phyloP scores from a whole-genome alignment of 2,113 vertebrate genomes.

The Odocoileus virginianus region DNA sequence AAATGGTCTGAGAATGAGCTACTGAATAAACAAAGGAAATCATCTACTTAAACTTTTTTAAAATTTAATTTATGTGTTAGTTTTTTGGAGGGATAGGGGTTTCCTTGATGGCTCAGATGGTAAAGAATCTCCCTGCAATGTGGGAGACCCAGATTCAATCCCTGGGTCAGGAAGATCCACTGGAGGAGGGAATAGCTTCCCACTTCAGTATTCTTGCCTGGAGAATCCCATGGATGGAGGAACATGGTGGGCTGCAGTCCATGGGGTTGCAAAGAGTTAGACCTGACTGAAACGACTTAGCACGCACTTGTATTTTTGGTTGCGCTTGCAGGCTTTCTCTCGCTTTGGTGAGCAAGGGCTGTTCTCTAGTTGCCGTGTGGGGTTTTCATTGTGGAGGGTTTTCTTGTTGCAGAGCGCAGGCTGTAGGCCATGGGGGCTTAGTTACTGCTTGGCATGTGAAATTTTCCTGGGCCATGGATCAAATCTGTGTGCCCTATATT shows the following conservation, averaged over 20 bases:
- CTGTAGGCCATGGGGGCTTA: background rate
- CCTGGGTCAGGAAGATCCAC: background rate
- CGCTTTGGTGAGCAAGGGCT: background rate
- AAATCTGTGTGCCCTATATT: background rate
- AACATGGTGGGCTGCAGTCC: background rate
- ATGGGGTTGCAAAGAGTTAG: rapidly evolving
- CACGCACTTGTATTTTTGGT: background rate
- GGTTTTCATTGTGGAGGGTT: background rate
- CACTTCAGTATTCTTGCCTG: background rate
- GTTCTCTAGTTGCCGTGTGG: background rate
- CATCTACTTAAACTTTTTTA: background rate
- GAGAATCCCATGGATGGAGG: background rate
- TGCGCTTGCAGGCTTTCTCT: background rate
- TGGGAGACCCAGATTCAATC: background rate
- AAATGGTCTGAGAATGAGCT: background rate
- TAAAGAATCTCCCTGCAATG: background rate
- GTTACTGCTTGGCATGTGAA: background rate
- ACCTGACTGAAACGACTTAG: background rate
- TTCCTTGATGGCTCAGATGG: background rate
- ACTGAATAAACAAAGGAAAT: background rate
- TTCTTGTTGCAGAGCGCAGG: background rate
- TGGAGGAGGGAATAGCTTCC: background rate
- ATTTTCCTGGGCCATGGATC: rapidly evolving
- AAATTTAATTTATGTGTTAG: background rate
- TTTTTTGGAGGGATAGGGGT: background rate